Base-by-base conservation (phyloP, 2,797 vertebrate genomes). In the Ptychobarbus kaznakovi region DNA sequence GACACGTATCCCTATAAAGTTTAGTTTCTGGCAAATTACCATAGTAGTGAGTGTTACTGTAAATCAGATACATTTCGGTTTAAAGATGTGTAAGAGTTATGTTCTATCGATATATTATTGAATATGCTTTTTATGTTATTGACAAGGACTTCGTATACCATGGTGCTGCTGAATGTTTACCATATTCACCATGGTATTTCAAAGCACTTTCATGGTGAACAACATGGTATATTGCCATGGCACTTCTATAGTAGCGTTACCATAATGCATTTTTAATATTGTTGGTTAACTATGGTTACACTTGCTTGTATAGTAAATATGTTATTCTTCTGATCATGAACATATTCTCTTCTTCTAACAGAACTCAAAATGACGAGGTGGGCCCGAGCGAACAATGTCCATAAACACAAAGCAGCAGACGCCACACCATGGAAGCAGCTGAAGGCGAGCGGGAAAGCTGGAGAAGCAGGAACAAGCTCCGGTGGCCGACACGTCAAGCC, bases 401-500 rank as follows among this genome's bases (percentile, higher is more conserved):
- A 94, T 40, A 95, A 92, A 89, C 93, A 93, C 72, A 97, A 94
- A 88, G 92, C 94, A 15, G 92, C 95, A 2, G 93, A 94, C 1
- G 96, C 97, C 1, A 97, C 97, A 0, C 95, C 97, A 13, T 99
- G 98, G 98, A 96, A 92, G 61, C 92, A 95, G 65, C 91, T 98
- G 80, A 94, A 90, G 81, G 88, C 90, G 18, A 91, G 63, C 12
- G 10, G 51, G 15, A 32, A 40, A 25, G 35, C 32, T 8, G 73
- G 44, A 22, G 35, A 40, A 35, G 35, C 73, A 0, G 58, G 44
- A 28, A 65, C 70, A 12, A 77, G 82, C 35, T 0, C n/a, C 4
- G 32, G 46, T 51, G 44, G 28, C 2, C 93, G 90, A 81, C 70
- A 87, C 85, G 92, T 90, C 16, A 91, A 88, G 70, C 40, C 77